Evolutionary conservation across 2,888 invertebrate species (phyloP).

Genomic region (Chymomyza fuscimana): DNA sequence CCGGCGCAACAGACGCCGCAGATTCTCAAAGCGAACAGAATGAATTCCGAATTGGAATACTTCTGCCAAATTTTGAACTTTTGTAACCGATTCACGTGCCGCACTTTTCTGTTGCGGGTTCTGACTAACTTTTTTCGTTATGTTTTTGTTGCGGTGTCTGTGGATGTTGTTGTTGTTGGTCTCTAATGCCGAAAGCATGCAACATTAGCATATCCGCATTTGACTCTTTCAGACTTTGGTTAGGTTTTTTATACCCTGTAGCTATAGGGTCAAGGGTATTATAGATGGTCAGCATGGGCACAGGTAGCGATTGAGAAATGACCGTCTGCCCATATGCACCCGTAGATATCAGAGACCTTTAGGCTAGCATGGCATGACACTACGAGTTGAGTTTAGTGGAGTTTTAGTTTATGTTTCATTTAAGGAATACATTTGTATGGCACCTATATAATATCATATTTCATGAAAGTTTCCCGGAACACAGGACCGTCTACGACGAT

Average conservation of each 20-base stretch:
- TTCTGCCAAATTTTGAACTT: conserved; percentile 60
- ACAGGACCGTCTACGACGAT: no score
- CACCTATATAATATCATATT: no score
- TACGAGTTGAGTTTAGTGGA: no score
- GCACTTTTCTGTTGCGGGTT: conserved; percentile 14
- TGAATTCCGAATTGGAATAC: conserved; percentile 14
- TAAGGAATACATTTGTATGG: no score
- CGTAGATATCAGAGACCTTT: no score
- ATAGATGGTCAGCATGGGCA: no score
- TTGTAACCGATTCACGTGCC: conserved; percentile 42
- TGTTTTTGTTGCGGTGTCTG: conserved; percentile 57
- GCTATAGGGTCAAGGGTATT: no score
- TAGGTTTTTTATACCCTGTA: conserved; percentile 36
- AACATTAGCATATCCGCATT: conserved; percentile 55
- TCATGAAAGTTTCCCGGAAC: no score
- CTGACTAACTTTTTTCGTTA: conserved; percentile 52
- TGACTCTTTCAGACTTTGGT: conserved; percentile 42
- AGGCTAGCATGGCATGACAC: no score
- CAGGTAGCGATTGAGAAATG: no score
- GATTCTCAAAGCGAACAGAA: conserved; percentile 20
- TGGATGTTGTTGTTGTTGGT: conserved; percentile 26
- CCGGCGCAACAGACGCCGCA: conserved; percentile 37
- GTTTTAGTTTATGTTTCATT: no score
- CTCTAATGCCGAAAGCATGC: conserved; percentile 44
- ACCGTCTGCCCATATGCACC: no score